Evolutionary conservation across 2,888 invertebrate genomes (phyloP), one percentile per base, ranked within the genome.

Genomic region (Thymelicus lineola): DNA sequence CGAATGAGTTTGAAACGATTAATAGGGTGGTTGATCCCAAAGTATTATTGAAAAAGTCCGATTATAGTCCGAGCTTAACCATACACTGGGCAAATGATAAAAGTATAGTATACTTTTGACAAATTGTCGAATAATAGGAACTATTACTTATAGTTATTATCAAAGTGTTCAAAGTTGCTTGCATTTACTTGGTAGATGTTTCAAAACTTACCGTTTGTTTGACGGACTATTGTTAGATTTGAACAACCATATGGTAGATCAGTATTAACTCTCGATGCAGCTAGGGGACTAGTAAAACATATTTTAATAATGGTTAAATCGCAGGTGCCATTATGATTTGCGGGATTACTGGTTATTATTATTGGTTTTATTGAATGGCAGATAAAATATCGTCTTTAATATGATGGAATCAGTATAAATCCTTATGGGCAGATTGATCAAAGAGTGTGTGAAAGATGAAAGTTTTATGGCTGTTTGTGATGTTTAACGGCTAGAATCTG

Each of bases 21-120:
- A 91, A 89, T 89, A 88, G 91, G 91, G 89, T 88, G 89, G 88
- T 85, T 86, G 89, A 89, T 90, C 86, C 84, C 86, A 85, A 85
- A 85, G 82, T 79, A 84, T 86, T 84, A 88, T 88, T 88, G 87
- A 87, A 86, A 84, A 81, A 87, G 86, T 86, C 90, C 89, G 90
- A 90, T 90, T 89, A 87, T 85, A 83, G 83, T 80, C 79, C 75
- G 75, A 84, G 83, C 80, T 82, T 81, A 80, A 81, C 79, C 79
- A 79, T 81, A 84, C 83, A 80, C 76, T 75, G 72, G 72, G 71
- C 77, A 73, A 72, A 55, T 61, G 35, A 63, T 36, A 20, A 48
- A 46, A 3, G 9, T 36, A 0, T 50, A n/a, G 46, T 36, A 10
- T 7, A 28, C 45, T 20, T 46, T n/a, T 48, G 14, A 57, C 20